Evolutionary conservation across 2,113 vertebrate genomes (phyloP).

Genomic region (Spilogale gracilis): DNA sequence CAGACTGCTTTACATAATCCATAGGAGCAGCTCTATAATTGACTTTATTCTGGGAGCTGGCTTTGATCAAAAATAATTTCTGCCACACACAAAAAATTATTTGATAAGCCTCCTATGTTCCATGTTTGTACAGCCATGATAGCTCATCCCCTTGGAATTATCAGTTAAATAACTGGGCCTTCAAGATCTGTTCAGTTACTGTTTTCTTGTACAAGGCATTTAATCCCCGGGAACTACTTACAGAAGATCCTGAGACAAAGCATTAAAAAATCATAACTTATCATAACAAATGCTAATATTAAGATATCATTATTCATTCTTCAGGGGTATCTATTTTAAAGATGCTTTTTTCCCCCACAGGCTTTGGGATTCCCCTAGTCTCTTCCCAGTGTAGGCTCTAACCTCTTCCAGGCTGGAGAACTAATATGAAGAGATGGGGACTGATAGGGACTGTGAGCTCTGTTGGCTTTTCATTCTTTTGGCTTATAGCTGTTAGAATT

Average conservation of each 20-base stretch:
- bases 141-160: constrained; percentile 35
- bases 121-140: background rate
- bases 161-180: constrained; percentile 43
- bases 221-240: background rate
- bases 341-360: background rate
- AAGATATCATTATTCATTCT: background rate
- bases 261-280: background rate
- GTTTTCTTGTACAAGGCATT: constrained; percentile 35
- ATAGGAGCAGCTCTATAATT: background rate
- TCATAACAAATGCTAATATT: constrained; percentile 22
- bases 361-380: background rate
- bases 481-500: background rate
- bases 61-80: constrained; percentile 78
- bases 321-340: background rate
- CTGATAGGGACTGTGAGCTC: background rate
- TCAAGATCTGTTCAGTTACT: constrained; percentile 60
- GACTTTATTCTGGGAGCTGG: constrained; percentile 26
- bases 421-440: too few relatives aligned
- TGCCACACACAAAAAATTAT: constrained; percentile 57
- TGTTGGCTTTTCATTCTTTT: background rate
- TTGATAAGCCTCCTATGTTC: constrained; percentile 50
- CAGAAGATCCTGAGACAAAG: constrained; percentile 21
- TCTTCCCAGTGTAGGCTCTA: background rate
- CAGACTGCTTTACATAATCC: constrained; percentile 41
- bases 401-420: fast-evolving